A percentile compares a stretch with the other conserved stretches of the same genome.
Evolutionary conservation across 2,888 invertebrate genomes (phyloP).

Genomic region (Pseudococcus jackbeardsleyi): DNA sequence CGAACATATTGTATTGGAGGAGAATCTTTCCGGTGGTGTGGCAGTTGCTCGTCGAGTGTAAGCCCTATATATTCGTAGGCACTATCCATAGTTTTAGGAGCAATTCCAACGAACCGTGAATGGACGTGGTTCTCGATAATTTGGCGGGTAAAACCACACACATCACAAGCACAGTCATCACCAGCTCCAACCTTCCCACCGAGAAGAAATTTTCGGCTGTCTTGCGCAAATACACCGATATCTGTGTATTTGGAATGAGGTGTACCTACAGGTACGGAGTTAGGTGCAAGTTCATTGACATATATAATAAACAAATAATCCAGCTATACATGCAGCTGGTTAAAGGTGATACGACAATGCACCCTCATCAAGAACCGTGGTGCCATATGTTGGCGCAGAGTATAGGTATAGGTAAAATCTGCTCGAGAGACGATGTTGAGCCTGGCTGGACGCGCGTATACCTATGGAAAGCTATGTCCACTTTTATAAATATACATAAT

Average conservation of each 20-base stretch:
- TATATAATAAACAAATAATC: conserved; percentile 22
- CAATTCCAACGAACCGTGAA: background rate
- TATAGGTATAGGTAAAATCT: background rate
- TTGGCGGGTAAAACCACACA: conserved; percentile 27
- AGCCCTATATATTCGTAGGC: background rate
- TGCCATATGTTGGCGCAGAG: background rate
- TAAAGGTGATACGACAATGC: conserved; percentile 20
- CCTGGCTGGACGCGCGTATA: background rate
- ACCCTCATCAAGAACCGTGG: conserved; percentile 18
- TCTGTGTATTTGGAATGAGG: background rate
- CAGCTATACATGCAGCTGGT: conserved; percentile 2
- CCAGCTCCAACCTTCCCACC: background rate
- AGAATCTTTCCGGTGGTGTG: conserved; percentile 12
- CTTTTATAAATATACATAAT: conserved; percentile 20
- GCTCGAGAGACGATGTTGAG: background rate
- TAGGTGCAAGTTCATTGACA: background rate
- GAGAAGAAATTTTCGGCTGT: background rate
- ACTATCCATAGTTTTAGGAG: no score
- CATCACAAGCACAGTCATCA: background rate
- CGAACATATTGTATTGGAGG: conserved; percentile 13
- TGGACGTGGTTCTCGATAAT: background rate
- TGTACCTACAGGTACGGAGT: background rate
- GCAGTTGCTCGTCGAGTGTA: background rate
- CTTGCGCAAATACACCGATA: background rate
- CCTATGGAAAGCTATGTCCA: background rate